These are phyloP conservation scores for Thyatira batis DNA, from an alignment of 2,888 invertebrate genomes.

Conservation along the genomic window DNA sequence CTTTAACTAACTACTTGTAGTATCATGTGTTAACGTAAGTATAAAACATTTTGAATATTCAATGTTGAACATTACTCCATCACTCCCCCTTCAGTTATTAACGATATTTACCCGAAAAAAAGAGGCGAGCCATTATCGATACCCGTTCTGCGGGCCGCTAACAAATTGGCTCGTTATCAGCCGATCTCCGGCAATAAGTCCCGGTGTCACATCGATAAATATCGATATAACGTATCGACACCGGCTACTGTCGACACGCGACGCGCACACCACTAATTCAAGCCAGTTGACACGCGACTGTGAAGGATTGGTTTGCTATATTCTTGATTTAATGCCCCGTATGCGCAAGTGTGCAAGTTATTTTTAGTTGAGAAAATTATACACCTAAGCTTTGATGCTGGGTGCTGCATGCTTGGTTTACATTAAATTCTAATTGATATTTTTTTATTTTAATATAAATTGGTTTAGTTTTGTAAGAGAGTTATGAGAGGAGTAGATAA, in stretches of 20 bases:
- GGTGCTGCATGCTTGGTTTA: background rate
- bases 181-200: constrained; percentile 69
- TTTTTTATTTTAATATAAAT: too few relatives aligned
- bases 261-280: constrained; percentile 60
- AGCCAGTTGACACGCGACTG: constrained; percentile 41
- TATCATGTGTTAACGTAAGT: too few relatives aligned
- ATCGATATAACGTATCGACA: constrained; percentile 65
- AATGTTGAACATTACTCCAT: background rate
- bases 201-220: constrained; percentile 66
- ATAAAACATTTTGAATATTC: too few relatives aligned
- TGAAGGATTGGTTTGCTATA: constrained; percentile 31
- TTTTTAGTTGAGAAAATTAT: constrained; percentile 17
- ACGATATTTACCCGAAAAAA: constrained; percentile 38
- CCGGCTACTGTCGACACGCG: constrained; percentile 53
- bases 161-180: constrained; percentile 76
- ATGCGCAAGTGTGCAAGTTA: constrained; percentile 24
- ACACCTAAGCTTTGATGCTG: background rate
- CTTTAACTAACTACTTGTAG: too few relatives aligned
- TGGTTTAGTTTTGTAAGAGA: too few relatives aligned
- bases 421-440: background rate
- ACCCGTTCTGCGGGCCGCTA: constrained; percentile 46
- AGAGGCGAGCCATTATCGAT: constrained; percentile 37
- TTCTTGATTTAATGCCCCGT: constrained; percentile 35
- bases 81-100: background rate
- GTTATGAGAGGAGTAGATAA: too few relatives aligned